Conservation (phyloP, 2,888 invertebrate species). For the Amiota communis region DNA sequence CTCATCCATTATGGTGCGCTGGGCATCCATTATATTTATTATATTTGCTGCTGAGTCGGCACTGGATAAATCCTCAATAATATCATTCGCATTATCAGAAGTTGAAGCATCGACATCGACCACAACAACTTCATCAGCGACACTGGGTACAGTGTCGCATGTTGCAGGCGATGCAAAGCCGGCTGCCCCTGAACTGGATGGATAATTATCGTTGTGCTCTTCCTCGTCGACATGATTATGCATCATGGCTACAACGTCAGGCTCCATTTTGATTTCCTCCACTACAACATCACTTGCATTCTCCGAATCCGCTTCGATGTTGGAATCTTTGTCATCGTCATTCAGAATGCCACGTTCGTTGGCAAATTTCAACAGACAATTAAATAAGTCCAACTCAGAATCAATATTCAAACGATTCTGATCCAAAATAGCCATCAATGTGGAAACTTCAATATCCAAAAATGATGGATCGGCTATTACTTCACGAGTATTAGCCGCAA, state of each 20-base stretch:
- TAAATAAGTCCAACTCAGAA: slow-evolving; percentile 85
- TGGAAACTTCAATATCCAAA: slow-evolving; percentile 83
- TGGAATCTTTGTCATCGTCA: slow-evolving; percentile 48
- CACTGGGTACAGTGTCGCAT: slow-evolving; percentile 31
- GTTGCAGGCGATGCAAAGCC: slow-evolving; percentile 18
- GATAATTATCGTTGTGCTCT: slow-evolving; percentile 39
- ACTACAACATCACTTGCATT: slow-evolving; percentile 45
- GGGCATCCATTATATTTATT: slow-evolving; percentile 64
- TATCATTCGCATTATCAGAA: slow-evolving; percentile 41
- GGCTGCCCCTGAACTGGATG: background rate
- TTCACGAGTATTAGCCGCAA: slow-evolving; percentile 83
- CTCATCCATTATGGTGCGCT: slow-evolving; percentile 65
- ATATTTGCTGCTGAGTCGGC: slow-evolving; percentile 55
- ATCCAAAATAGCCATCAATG: slow-evolving; percentile 83
- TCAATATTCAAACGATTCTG: slow-evolving; percentile 82
- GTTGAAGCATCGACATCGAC: slow-evolving; percentile 65
- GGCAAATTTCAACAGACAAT: slow-evolving; percentile 81
- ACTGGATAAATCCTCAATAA: slow-evolving; percentile 43
- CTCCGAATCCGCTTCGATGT: background rate
- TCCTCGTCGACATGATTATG: slow-evolving; percentile 59
- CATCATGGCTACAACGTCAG: slow-evolving; percentile 68
- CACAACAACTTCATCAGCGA: slow-evolving; percentile 63
- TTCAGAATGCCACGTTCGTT: slow-evolving; percentile 74
- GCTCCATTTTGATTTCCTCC: slow-evolving; percentile 69
- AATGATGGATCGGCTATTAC: slow-evolving; percentile 84